Base-by-base conservation (phyloP, 2,797 vertebrate genomes). In the Yasuhikotakia modesta region DNA sequence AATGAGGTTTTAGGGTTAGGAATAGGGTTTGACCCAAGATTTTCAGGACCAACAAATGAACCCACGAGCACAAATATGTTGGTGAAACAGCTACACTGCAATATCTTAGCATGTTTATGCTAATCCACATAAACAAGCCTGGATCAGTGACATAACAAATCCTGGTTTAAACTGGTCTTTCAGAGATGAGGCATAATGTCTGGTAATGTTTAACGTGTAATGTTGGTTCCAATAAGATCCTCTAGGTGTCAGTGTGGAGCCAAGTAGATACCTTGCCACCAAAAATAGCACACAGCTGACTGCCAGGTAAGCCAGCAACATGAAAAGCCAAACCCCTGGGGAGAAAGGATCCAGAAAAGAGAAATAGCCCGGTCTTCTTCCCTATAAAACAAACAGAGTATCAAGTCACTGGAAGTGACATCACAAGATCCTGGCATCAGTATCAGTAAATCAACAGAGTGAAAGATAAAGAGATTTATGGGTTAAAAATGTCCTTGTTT, bases 281-380 rank as follows among this genome's bases (percentile, higher is more conserved):
- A 99, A 91, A 93, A 99, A 99, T 73, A 99, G 97, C 85, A 99
- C 94, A 0, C 98, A 99, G 92, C 97, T 99, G 89, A 99, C 97
- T 0, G 98, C 97, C 91, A 99, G 94, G 90, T 99, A 99, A 85
- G 97, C 97, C 82, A 99, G 92, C 83, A 99, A 93, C 98, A 99
- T 99, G 95, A 99, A 99, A 91, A 99, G 96, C 98, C 98, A 99
- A 81, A 99, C 97, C 0, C 97, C 97, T 0, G 98, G 97, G 83
- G 98, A 99, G 86, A 99, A 99, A 2, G 98, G 98, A 85, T 99
- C 98, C 92, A 99, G 92, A 91, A 99, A 99, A 65, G 98, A 99
- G 92, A 99, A 99, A 85, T 99, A 99, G 71, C 98, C 98, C 0
- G 98, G 98, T 85, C 95, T 94, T 70, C 97, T 95, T 71, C 96